phyloP scores from a whole-genome alignment of 1,140 invertebrate species.

The Brachionus calyciflorus region DNA sequence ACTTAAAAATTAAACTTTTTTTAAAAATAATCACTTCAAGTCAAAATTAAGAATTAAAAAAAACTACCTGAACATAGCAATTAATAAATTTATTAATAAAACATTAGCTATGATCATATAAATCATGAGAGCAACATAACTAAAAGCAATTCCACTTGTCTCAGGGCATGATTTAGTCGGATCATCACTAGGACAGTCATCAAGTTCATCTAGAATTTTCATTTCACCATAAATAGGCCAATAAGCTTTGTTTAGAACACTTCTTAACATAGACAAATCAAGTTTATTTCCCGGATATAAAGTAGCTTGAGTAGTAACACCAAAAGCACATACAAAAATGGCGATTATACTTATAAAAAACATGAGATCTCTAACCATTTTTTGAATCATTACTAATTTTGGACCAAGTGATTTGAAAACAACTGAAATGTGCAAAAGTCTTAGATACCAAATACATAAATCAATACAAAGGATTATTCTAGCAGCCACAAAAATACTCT shows the following conservation, averaged over 20 bases:
- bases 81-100: conserved; percentile 57
- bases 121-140: conserved; percentile 51
- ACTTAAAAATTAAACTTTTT: background rate
- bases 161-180: background rate
- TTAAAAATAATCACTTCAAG: background rate
- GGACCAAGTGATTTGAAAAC: conserved; percentile 57
- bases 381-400: conserved; percentile 59
- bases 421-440: conserved; percentile 57
- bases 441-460: conserved; percentile 49
- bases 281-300: conserved; percentile 53
- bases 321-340: conserved; percentile 58
- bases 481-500: conserved; percentile 20
- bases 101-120: conserved; percentile 57
- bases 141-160: conserved; percentile 50
- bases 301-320: conserved; percentile 52
- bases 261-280: conserved; percentile 51
- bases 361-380: conserved; percentile 57
- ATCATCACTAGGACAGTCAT: conserved; percentile 50
- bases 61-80: conserved; percentile 59
- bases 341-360: conserved; percentile 58
- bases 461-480: conserved; percentile 45
- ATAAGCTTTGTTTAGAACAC: conserved; percentile 56
- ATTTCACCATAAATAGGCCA: conserved; percentile 59
- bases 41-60: background rate
- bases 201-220: conserved; percentile 54